These are phyloP conservation scores for Terebella lapidaria DNA, from an alignment of 2,888 invertebrate genomes.

Conservation along the genomic window DNA sequence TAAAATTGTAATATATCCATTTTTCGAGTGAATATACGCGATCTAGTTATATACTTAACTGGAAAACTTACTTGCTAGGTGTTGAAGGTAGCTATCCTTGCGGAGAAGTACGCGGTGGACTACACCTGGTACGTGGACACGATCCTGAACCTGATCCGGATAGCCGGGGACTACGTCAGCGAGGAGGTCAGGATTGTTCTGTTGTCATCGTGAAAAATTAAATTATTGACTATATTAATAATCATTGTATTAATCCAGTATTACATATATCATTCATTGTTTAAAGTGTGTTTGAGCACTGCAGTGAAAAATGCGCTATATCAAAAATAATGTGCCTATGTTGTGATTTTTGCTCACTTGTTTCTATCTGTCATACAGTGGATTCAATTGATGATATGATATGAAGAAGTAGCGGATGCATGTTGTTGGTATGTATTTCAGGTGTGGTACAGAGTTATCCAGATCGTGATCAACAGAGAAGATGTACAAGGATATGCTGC, in stretches of 20 bases:
- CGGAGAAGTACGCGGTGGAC: slow-evolving; percentile 99
- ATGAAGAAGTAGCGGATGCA: no score
- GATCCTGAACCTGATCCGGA: slow-evolving; percentile 94
- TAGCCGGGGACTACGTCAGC: slow-evolving; percentile 98
- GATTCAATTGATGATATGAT: no score
- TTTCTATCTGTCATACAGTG: no score
- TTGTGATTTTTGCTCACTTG: no score
- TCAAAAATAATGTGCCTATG: no score
- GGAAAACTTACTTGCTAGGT: no score
- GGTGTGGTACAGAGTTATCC: slow-evolving; percentile 95
- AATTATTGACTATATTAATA: neutral
- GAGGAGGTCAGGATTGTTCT: slow-evolving; percentile 75
- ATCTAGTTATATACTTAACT: no score
- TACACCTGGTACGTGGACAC: slow-evolving; percentile 98
- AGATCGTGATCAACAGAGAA: slow-evolving; percentile 98
- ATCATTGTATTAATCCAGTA: neutral
- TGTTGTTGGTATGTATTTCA: no score
- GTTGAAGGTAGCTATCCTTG: slow-evolving; percentile 95
- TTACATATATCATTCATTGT: no score
- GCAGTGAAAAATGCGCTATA: no score
- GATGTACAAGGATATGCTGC: slow-evolving; percentile 99
- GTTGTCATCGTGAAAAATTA: neutral
- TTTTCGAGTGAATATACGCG: no score
- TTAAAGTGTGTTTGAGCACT: neutral
- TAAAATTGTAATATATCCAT: no score